A percentile compares a stretch with the other conserved stretches of the same genome.
Conservation (phyloP, 2,888 invertebrate genomes). For the Drosophila mayaguana region DNA sequence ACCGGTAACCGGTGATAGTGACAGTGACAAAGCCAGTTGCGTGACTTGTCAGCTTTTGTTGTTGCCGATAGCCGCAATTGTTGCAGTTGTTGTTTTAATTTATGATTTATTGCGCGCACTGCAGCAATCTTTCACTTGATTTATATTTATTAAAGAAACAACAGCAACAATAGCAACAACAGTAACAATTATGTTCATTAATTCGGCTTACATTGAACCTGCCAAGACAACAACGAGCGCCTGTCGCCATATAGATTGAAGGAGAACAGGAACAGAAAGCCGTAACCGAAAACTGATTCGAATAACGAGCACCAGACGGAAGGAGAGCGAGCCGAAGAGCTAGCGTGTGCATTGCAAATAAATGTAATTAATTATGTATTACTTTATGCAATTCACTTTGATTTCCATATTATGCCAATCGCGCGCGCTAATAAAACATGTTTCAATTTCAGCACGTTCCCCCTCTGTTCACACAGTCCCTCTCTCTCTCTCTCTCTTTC, state of each 20-base stretch:
- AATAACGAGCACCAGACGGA: slow-evolving; percentile 24
- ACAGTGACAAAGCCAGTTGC: slow-evolving; percentile 27
- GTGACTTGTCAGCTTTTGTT: slow-evolving; percentile 45
- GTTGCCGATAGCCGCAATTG: slow-evolving; percentile 42
- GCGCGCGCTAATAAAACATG: slow-evolving; percentile 13
- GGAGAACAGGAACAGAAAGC: slow-evolving; percentile 69
- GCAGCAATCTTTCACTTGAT: slow-evolving; percentile 67
- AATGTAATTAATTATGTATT: slow-evolving; percentile 39
- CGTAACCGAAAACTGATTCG: slow-evolving; percentile 41
- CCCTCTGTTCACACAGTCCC: neutral
- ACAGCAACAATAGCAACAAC: slow-evolving; percentile 2
- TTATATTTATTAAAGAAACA: slow-evolving; percentile 49
- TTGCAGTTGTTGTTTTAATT: slow-evolving; percentile 40
- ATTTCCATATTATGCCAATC: slow-evolving; percentile 22
- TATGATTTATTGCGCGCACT: slow-evolving; percentile 56
- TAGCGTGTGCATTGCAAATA: slow-evolving; percentile 2
- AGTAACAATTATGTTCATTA: slow-evolving; percentile 52
- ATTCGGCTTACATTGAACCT: slow-evolving; percentile 64
- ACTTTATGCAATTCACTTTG: slow-evolving; percentile 32
- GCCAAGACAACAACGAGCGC: slow-evolving; percentile 46
- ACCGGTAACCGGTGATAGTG: slow-evolving; percentile 12
- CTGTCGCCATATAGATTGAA: slow-evolving; percentile 53
- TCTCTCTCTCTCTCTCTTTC: neutral
- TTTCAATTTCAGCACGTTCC: slow-evolving; percentile 30
- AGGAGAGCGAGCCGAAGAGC: neutral